Evolutionary conservation across 2,888 invertebrate genomes (phyloP).

Genomic region (Hyles lineata): DNA sequence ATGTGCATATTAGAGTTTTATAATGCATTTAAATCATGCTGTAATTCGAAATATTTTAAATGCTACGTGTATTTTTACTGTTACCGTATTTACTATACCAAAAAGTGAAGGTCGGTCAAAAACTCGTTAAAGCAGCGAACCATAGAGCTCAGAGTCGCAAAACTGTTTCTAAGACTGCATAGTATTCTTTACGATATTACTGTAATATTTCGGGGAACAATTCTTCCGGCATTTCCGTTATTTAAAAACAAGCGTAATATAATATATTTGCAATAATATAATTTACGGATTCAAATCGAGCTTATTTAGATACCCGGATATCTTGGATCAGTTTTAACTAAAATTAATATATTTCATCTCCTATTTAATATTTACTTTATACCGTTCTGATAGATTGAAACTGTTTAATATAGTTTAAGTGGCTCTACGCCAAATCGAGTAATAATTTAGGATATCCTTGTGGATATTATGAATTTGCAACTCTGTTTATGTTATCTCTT

Average conservation of each 20-base stretch:
- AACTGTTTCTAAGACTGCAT: slow-evolving; percentile 1
- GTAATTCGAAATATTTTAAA: background rate
- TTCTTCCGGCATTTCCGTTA: slow-evolving; percentile 27
- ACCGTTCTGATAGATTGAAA: too few relatives aligned
- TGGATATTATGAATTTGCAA: too few relatives aligned
- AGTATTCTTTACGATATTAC: slow-evolving; percentile 28
- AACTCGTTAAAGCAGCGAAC: slow-evolving; percentile 5
- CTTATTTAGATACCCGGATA: background rate
- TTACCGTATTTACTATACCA: slow-evolving; percentile 6
- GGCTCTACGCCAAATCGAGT: too few relatives aligned
- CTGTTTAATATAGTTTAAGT: too few relatives aligned
- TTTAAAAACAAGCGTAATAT: slow-evolving; percentile 11
- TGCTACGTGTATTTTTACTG: slow-evolving; percentile 8
- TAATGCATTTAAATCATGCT: slow-evolving; percentile 1
- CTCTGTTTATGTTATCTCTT: too few relatives aligned
- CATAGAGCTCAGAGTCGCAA: slow-evolving; percentile 2
- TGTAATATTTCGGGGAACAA: slow-evolving; percentile 27
- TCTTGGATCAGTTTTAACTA: background rate
- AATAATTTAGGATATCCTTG: too few relatives aligned
- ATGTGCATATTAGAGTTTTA: slow-evolving; percentile 7
- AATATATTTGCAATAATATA: background rate
- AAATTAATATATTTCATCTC: background rate
- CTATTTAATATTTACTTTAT: background rate
- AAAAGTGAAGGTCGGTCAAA: slow-evolving; percentile 12
- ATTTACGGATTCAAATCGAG: background rate